A percentile compares a stretch with the other conserved stretches of the same genome.
Conservation (phyloP, 2,113 vertebrate species). For the Australoheros scitulus region DNA sequence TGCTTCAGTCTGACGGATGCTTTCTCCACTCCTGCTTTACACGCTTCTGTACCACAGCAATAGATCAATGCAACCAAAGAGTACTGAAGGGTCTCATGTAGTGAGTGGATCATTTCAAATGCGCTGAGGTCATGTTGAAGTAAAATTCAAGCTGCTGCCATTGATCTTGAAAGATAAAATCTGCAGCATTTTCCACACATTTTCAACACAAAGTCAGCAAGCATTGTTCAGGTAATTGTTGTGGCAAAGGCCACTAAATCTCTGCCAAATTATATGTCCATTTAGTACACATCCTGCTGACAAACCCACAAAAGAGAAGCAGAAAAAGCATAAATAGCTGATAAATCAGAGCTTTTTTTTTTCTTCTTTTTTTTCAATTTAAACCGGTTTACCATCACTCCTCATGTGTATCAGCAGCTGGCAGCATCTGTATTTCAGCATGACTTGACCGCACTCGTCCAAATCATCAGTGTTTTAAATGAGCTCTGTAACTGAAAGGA, state of each 20-base stretch:
- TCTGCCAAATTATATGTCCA: neutral
- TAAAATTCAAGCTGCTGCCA: neutral
- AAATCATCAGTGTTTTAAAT: neutral
- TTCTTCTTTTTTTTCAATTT: no score
- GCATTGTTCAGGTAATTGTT: neutral
- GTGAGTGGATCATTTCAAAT: neutral
- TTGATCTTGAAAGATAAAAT: neutral
- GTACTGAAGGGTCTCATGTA: neutral
- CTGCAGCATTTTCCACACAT: neutral
- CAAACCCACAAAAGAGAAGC: conserved; percentile 1
- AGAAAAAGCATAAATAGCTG: neutral
- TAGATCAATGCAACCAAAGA: neutral
- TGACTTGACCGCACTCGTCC: neutral
- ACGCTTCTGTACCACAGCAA: neutral
- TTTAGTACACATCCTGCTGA: neutral
- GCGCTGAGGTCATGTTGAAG: neutral
- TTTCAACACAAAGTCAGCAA: neutral
- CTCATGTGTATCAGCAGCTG: no score
- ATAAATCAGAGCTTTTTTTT: no score
- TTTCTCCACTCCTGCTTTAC: neutral
- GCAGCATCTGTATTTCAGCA: no score
- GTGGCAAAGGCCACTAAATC: neutral
- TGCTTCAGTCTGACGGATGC: neutral
- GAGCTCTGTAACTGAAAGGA: neutral
- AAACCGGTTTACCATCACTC: no score